These are phyloP conservation scores for Lateolabrax maculatus DNA, from an alignment of 2,797 vertebrate genomes.

Conservation along the genomic window DNA sequence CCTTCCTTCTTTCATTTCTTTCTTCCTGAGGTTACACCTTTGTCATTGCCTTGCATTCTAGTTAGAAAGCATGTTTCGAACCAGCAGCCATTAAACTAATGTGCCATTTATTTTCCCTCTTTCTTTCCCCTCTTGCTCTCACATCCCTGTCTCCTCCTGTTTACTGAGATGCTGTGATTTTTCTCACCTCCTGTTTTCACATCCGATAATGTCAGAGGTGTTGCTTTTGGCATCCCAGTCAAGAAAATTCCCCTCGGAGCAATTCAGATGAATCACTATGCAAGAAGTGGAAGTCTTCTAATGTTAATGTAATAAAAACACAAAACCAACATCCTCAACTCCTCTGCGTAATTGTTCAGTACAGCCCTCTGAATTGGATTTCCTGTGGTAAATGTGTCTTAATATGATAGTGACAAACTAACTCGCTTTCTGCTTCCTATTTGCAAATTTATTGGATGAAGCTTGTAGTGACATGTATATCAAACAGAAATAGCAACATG, in stretches of 20 bases:
- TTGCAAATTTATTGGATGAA: background rate
- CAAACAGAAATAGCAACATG: too few relatives aligned
- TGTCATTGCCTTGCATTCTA: conserved; percentile 17
- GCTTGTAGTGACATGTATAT: too few relatives aligned
- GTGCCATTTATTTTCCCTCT: conserved; percentile 34
- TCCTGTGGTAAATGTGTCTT: conserved; percentile 37
- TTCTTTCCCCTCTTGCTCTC: conserved; percentile 2
- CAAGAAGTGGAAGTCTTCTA: conserved; percentile 7
- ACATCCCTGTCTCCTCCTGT: conserved; percentile 19
- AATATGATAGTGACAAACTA: background rate
- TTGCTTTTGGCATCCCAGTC: conserved; percentile 45
- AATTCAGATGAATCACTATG: conserved; percentile 36
- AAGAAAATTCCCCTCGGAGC: conserved; percentile 7
- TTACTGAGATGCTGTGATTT: conserved; percentile 32
- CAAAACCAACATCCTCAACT: conserved; percentile 32
- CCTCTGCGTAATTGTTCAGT: background rate
- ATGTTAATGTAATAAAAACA: conserved; percentile 23
- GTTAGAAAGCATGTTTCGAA: conserved; percentile 30
- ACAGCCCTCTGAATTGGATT: conserved; percentile 16
- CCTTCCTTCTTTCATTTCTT: background rate
- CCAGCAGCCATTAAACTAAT: conserved; percentile 34
- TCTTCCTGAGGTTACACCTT: conserved; percentile 22
- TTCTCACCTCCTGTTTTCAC: conserved; percentile 46
- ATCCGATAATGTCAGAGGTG: conserved; percentile 56
- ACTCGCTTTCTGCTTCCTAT: background rate